Evolutionary conservation across 2,888 invertebrate species (phyloP).

Genomic region (Mesorhabditis belari): DNA sequence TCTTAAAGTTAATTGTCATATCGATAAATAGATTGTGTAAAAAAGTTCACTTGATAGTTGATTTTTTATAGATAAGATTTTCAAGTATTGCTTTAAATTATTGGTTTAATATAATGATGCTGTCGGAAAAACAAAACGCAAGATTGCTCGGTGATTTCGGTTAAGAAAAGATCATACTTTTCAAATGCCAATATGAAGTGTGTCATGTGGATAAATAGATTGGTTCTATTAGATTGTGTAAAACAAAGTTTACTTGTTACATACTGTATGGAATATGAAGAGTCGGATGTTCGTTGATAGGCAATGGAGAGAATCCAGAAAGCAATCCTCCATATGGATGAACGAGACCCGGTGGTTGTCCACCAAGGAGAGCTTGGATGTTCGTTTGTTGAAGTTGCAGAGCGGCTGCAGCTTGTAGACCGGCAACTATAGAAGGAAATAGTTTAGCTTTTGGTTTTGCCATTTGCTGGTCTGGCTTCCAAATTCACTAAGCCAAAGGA

Average conservation of each 20-base stretch:
- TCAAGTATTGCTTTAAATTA: too few species aligned
- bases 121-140: too few species aligned
- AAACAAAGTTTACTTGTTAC: background rate
- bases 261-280: background rate
- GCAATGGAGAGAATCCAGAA: slow-evolving; percentile 22
- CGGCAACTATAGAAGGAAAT: background rate
- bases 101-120: too few species aligned
- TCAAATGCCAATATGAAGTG: too few species aligned
- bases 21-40: background rate
- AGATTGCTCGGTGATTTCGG: too few species aligned
- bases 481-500: too few species aligned
- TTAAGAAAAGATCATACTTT: too few species aligned
- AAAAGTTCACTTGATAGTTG: background rate
- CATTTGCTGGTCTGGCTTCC: too few species aligned
- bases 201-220: too few species aligned
- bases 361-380: background rate
- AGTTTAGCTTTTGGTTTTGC: too few species aligned
- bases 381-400: background rate
- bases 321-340: slow-evolving; percentile 6
- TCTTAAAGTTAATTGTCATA: too few species aligned
- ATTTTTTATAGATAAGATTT: background rate
- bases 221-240: background rate
- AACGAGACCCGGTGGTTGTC: slow-evolving; percentile 3
- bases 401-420: slow-evolving; percentile 3
- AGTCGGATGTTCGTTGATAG: slow-evolving; percentile 1